phyloP scores from a whole-genome alignment of 2,888 invertebrate species.

The Drosophila recens region DNA sequence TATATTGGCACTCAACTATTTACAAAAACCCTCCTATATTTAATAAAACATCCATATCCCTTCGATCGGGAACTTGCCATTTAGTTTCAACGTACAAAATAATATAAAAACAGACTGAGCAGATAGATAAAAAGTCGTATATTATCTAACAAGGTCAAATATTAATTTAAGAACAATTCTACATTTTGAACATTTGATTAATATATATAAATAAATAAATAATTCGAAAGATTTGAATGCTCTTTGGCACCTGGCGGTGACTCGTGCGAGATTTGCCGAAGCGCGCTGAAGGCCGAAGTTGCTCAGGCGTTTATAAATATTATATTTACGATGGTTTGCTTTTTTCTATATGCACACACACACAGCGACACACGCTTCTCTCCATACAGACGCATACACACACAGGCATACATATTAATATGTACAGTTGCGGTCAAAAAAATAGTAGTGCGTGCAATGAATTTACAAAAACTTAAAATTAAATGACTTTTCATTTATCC shows the following conservation, averaged over 20 bases:
- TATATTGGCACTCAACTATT: not conserved
- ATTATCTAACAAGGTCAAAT: not conserved
- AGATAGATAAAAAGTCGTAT: not conserved
- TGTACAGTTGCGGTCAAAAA: no score
- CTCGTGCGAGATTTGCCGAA: constrained; percentile 40
- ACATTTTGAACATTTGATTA: not conserved
- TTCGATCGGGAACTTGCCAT: not conserved
- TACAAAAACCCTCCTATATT: not conserved
- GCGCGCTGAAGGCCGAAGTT: constrained; percentile 43
- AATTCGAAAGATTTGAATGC: constrained; percentile 10
- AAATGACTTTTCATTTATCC: no score
- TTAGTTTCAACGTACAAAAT: not conserved
- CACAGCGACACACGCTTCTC: constrained; percentile 25
- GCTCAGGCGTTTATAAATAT: constrained; percentile 40
- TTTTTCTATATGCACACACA: constrained; percentile 59
- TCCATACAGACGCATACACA: constrained; percentile 8
- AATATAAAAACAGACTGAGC: not conserved
- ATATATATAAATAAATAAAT: not conserved
- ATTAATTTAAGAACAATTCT: not conserved
- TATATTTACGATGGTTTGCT: constrained; percentile 63
- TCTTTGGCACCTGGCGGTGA: constrained; percentile 17
- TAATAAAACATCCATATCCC: not conserved
- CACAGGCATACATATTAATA: constrained; percentile 36
- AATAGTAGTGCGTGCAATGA: no score
- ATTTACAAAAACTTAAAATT: no score